Evolutionary conservation across 2,797 vertebrate species (phyloP), one percentile per base, ranked within the genome.

Genomic region (Tenualosa thibaudeaui): DNA sequence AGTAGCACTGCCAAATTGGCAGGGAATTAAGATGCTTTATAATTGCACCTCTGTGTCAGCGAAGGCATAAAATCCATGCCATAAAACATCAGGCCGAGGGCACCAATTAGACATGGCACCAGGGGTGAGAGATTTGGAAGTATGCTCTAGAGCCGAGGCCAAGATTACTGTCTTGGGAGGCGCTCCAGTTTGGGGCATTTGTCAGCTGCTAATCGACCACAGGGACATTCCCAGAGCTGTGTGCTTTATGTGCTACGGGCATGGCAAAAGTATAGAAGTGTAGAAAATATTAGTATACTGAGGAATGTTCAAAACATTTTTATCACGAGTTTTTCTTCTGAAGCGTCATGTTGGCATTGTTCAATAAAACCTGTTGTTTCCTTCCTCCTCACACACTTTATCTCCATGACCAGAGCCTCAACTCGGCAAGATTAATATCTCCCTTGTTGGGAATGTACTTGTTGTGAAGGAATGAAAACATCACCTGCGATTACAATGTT

Each of bases 1-100:
- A n/a, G 84, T 83, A 82, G 54, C 60, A 82, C 85, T 86, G 87
- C 87, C 90, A 91, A 90, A 89, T 87, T 89, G 88, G 87, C 82
- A 1, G 88, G 81, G 87, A 92, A 92, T 92, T 88, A 90, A 91
- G 89, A 91, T 51, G 84, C 87, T 89, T 90, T 88, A 90, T 89
- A 91, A 91, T 90, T 89, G 88, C 87, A 87, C 88, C 83, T 82
- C 87, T 88, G 85, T 92, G 90, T 91, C 91, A 88, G 84, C 83
- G 82, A 86, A 88, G 88, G 88, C 88, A 89, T 91, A 92, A 89
- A 94, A 94, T 93, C 91, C 85, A 91, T 89, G 86, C 71, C 78
- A 89, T 91, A 86, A 93, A 90, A 90, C 46, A 88, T 78, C 86
- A 58, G 86, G 88, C 91, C 89, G 85, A 89, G 87, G 85, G 62